A percentile compares a stretch with the other conserved stretches of the same genome.
Evolutionary conservation across 2,888 invertebrate genomes (phyloP).

Genomic region (Axea sp.): DNA sequence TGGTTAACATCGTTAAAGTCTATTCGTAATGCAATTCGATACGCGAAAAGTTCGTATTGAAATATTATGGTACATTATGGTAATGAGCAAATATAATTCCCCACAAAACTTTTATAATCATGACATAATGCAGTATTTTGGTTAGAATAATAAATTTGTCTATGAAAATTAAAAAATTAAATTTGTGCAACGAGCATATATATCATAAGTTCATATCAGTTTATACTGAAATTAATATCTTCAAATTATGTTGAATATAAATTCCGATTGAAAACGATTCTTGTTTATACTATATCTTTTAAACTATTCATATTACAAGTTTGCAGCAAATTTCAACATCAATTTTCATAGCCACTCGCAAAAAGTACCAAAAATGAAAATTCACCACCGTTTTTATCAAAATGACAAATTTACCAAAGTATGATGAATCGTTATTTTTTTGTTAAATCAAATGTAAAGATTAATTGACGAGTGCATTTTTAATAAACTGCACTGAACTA

Average conservation of each 20-base stretch:
- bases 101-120: slow-evolving; percentile 43
- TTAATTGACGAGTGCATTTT: slow-evolving; percentile 12
- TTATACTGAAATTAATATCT: slow-evolving; percentile 42
- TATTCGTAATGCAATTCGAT: slow-evolving; percentile 44
- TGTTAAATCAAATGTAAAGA: slow-evolving; percentile 23
- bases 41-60: slow-evolving; percentile 25
- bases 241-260: slow-evolving; percentile 17
- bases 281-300: slow-evolving; percentile 22
- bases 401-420: slow-evolving; percentile 26
- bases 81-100: slow-evolving; percentile 33
- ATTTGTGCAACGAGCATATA: slow-evolving; percentile 7
- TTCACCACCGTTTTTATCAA: slow-evolving; percentile 6
- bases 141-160: slow-evolving; percentile 36
- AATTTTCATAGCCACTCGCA: slow-evolving; percentile 16
- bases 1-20: slow-evolving; percentile 30
- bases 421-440: slow-evolving; percentile 30
- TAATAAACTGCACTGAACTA: slow-evolving; percentile 17
- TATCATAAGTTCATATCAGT: slow-evolving; percentile 8
- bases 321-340: slow-evolving; percentile 19
- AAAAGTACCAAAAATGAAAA: slow-evolving; percentile 13
- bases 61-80: too few species aligned
- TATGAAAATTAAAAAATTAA: slow-evolving; percentile 41
- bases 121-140: slow-evolving; percentile 40
- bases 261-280: slow-evolving; percentile 23
- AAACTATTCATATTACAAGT: slow-evolving; percentile 37